Evolutionary conservation across 2,113 vertebrate species (phyloP), one percentile per base, ranked within the genome.

Genomic region (Oreochromis aureus): DNA sequence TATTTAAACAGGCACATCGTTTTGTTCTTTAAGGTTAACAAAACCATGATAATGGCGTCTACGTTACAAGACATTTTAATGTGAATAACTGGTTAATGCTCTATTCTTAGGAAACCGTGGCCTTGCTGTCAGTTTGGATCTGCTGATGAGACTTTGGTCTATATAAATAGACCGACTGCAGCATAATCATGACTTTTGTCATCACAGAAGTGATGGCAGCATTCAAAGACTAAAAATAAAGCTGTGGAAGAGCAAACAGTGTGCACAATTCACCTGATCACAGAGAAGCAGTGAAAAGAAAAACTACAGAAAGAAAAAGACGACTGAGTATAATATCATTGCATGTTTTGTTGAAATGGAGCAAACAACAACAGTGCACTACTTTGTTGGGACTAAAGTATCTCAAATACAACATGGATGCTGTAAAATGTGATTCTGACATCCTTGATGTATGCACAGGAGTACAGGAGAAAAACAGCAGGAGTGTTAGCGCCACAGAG

Each of bases 201-300:
- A 88, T 84, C 81, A 51, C 3, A 5, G 63, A 81, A 81, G 51
- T 13, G 11, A 86, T 13, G 44, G 16, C 5, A 80, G 39, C 18
- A 8, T 36, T 16, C 80, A 32, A 12, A 36, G 51, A 55, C 88
- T 88, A 84, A 71, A 90, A 88, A 88, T 90, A 90, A 87, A 85
- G 30, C 66, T 34, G 78, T 24, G 48, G 51, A 87, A 32, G 63
- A 80, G 46, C 18, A 84, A 83, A 56, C 15, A 73, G 34, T 82
- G 59, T 0, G 4, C 54, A 44, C 34, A 63, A 15, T 87, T 80
- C 71, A 32, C 80, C 5, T 89, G 36, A 87, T 82, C 80, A 53
- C 13, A 81, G 66, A 87, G 66, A 22, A 83, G 56, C 53, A 73
- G 80, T 46, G 56, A 48, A 19, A 44, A 51, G 2, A 19, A 11